Base-by-base conservation (phyloP, 1,140 invertebrate genomes). In the Sinonovacula constricta region DNA sequence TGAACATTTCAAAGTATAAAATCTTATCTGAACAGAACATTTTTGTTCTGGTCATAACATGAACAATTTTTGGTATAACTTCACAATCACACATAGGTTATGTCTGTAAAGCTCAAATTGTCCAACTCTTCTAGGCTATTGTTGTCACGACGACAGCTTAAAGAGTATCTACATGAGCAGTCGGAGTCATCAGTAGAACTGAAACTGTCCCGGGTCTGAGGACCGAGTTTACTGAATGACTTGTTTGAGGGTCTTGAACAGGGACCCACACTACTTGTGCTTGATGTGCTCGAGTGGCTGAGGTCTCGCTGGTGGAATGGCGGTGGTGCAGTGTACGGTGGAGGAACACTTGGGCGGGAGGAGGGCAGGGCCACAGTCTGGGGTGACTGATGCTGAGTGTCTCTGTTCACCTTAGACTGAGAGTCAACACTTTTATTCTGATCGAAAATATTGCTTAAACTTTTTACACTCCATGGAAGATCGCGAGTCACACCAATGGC, bases 381-480 rank as follows among this genome's bases (percentile, higher is more conserved):
- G 18, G 18, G 3, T 22, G 3, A 22, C 10, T 14, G 49, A 5
- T 3, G 49, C 18, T n/a, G n/a, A n/a, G n/a, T n/a, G n/a, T n/a
- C n/a, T n/a, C n/a, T n/a, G n/a, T n/a, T n/a, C n/a, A n/a, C n/a
- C n/a, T n/a, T n/a, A n/a, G n/a, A n/a, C n/a, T n/a, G n/a, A n/a
- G n/a, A n/a, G n/a, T 45, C 39, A 45, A 36, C 56, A 14, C 7
- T 22, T 51, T 49, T 63, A 24, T 10, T 45, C 24, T 63, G n/a
- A 60, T 69, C 75, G 31, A 78, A 78, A 51, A 69, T 69, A 26
- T 69, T 69, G 30, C 75, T 78, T 51, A 78, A 49, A 59, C 59
- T 57, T 56, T 78, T 78, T 3, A 78, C 75, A 70, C 75, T 78
- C 75, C 75, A 78, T 34, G 75, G 75, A 28, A 78, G 36, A 15